Evolutionary conservation across 2,797 vertebrate species (phyloP).

Genomic region (Pterois miles): DNA sequence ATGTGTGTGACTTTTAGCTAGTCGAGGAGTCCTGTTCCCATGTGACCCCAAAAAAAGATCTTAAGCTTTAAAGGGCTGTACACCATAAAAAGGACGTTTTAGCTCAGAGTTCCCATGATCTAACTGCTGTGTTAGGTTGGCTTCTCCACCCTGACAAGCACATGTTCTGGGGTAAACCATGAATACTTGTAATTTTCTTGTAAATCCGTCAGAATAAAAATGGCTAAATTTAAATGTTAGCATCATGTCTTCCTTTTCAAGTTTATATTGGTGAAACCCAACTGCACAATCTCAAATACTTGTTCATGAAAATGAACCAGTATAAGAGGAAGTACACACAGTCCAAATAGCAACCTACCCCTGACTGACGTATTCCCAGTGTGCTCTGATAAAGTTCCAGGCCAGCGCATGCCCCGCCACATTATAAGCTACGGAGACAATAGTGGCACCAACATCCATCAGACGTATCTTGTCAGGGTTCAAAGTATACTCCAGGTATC

Average conservation of each 20-base stretch:
- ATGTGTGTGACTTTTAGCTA: neutral
- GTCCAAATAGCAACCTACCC: conserved; percentile 80
- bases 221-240: neutral
- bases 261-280: conserved; percentile 7
- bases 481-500: conserved; percentile 89
- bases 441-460: conserved; percentile 83
- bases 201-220: conserved; percentile 11
- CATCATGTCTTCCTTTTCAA: neutral
- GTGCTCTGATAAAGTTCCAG: conserved; percentile 90
- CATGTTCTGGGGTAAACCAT: conserved; percentile 1
- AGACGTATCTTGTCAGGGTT: conserved; percentile 85
- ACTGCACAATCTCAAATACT: neutral
- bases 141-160: conserved; percentile 6
- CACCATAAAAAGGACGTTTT: neutral
- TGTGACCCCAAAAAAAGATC: neutral
- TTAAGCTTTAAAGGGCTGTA: neutral
- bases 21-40: neutral
- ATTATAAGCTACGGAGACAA: conserved; percentile 84
- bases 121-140: neutral
- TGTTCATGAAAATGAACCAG: neutral
- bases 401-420: conserved; percentile 86
- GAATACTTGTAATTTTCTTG: conserved; percentile 12
- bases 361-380: conserved; percentile 83
- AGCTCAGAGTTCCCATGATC: neutral
- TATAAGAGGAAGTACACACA: neutral